phyloP scores from a whole-genome alignment of 2,113 vertebrate species.

The Arizona elegans region DNA sequence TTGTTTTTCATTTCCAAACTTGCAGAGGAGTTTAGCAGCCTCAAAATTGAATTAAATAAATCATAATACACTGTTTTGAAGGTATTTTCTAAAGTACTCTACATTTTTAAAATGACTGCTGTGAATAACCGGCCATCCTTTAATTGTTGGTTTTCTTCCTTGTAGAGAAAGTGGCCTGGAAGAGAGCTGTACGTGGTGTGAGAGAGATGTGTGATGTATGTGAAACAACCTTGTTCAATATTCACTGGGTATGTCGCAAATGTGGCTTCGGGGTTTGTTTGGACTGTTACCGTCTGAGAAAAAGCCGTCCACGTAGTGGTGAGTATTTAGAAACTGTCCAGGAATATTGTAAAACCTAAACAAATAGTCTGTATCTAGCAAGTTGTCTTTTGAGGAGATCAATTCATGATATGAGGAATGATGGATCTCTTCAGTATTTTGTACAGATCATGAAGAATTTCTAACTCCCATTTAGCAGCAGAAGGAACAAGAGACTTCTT shows the following conservation, averaged over 20 bases:
- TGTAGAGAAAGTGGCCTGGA: conserved; percentile 98
- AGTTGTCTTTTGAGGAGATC: background rate
- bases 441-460: background rate
- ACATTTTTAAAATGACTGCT: background rate
- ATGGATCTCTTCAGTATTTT: background rate
- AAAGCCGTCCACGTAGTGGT: conserved; percentile 89
- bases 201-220: conserved; percentile 98
- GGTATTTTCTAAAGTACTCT: background rate
- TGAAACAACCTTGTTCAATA: conserved; percentile 97
- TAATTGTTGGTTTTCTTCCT: conserved; percentile 31
- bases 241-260: conserved; percentile 98
- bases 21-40: background rate
- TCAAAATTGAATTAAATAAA: background rate
- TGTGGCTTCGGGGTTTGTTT: conserved; percentile 97
- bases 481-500: background rate
- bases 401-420: background rate
- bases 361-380: background rate
- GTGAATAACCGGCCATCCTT: background rate
- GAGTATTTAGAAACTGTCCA: conserved; percentile 49
- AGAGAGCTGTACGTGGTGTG: conserved; percentile 92
- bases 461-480: background rate
- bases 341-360: background rate
- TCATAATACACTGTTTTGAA: background rate
- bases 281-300: conserved; percentile 94
- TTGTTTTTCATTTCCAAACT: background rate